These are phyloP conservation scores for Lacerta bilineata DNA, from an alignment of 2,797 vertebrate species.

Conservation along the genomic window DNA sequence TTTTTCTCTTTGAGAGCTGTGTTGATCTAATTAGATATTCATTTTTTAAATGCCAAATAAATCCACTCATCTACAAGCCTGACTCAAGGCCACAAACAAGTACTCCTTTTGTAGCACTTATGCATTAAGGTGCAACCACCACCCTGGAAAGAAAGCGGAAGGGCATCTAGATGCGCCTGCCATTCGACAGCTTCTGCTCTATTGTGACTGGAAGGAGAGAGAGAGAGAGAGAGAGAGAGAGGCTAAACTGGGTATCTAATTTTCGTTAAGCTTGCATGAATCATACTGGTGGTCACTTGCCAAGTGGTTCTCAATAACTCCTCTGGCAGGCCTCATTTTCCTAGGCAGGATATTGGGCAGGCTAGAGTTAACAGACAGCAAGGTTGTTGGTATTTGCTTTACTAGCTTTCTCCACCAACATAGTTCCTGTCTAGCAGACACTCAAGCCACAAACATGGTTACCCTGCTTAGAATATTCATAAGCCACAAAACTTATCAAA, in stretches of 20 bases:
- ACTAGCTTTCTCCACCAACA: background rate
- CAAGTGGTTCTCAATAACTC: background rate
- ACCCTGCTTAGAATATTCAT: constrained; percentile 23
- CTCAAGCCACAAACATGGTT: background rate
- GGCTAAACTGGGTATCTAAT: background rate
- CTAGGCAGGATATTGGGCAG: constrained; percentile 2
- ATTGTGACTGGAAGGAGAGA: constrained; percentile 42
- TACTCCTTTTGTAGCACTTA: constrained; percentile 24
- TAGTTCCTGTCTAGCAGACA: constrained; percentile 6
- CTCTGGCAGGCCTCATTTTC: constrained; percentile 19
- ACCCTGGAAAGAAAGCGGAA: constrained; percentile 54
- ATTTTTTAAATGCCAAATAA: constrained; percentile 47
- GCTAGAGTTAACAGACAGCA: background rate
- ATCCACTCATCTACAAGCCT: constrained; percentile 19
- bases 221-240: background rate
- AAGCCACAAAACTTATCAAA: background rate
- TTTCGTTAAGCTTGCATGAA: constrained; percentile 27
- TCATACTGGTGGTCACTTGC: constrained; percentile 24
- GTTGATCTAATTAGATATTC: constrained; percentile 63
- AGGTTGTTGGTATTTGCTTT: constrained; percentile 36
- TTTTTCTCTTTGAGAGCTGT: constrained; percentile 69
- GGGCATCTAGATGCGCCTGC: constrained; percentile 20
- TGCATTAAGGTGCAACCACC: constrained; percentile 50
- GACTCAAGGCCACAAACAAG: constrained; percentile 50
- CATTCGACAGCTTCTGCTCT: constrained; percentile 20